Percentiles rank a stretch among this genome's conserved stretches.
phyloP scores from a whole-genome alignment of 1,140 invertebrate species.

The Contarinia nasturtii region DNA sequence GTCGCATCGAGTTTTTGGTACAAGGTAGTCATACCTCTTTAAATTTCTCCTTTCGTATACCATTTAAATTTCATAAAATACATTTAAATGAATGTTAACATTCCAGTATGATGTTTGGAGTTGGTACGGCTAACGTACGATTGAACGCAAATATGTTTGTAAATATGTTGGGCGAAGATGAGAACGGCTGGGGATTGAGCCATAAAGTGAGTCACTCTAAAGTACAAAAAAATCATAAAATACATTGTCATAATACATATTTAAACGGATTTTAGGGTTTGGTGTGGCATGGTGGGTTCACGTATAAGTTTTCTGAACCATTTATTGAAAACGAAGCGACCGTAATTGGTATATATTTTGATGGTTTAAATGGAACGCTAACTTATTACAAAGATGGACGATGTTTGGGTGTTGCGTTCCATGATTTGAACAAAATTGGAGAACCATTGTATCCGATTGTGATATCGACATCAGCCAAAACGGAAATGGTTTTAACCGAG shows the following conservation, averaged over 20 bases:
- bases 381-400: slow-evolving; percentile 52
- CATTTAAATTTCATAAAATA: no score
- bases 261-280: no score
- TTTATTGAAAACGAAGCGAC: slow-evolving; percentile 50
- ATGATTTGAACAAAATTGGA: slow-evolving; percentile 26
- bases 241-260: no score
- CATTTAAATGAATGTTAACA: neutral
- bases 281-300: slow-evolving; percentile 44
- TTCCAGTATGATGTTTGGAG: slow-evolving; percentile 53
- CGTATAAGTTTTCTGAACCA: slow-evolving; percentile 38
- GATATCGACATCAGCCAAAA: slow-evolving; percentile 55
- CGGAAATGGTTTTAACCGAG: slow-evolving; percentile 40
- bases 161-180: slow-evolving; percentile 50
- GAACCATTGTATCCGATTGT: slow-evolving; percentile 49
- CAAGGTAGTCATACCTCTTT: slow-evolving; percentile 11
- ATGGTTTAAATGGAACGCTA: slow-evolving; percentile 46
- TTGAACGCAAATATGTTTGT: slow-evolving; percentile 45
- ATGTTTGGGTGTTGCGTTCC: slow-evolving; percentile 37
- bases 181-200: slow-evolving; percentile 49
- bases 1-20: slow-evolving; percentile 47
- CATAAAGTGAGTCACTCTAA: no score
- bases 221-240: no score
- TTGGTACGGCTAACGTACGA: slow-evolving; percentile 39
- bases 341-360: slow-evolving; percentile 43
- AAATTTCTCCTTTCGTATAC: no score